Evolutionary conservation across 2,888 invertebrate species (phyloP).

Genomic region (Hypena proboscidalis): DNA sequence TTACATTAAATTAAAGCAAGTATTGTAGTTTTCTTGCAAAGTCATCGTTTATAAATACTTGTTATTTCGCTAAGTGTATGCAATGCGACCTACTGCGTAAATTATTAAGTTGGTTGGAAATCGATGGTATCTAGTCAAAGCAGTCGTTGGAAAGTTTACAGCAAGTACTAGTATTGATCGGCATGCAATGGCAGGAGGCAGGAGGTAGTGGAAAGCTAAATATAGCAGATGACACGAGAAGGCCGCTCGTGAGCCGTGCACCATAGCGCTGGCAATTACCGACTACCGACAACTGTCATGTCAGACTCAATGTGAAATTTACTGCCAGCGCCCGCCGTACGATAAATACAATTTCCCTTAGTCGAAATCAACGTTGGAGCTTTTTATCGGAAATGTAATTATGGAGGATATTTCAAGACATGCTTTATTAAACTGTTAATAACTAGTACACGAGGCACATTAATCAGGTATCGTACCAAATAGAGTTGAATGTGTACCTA

Average conservation of each 20-base stretch:
- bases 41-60: too few species aligned
- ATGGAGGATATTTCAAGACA: too few species aligned
- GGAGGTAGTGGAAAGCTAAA: too few species aligned
- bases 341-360: neutral
- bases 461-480: too few species aligned
- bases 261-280: constrained; percentile 11
- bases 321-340: neutral
- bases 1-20: too few species aligned
- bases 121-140: neutral
- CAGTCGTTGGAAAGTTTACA: constrained; percentile 21
- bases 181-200: constrained; percentile 40
- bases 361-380: too few species aligned
- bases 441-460: too few species aligned
- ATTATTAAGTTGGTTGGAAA: neutral
- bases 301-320: neutral
- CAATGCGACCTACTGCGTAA: neutral
- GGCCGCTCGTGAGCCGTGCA: constrained; percentile 17
- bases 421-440: too few species aligned
- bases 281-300: constrained; percentile 26
- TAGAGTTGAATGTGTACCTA: too few species aligned
- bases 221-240: constrained; percentile 49
- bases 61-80: too few species aligned
- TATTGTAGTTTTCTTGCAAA: too few species aligned
- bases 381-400: too few species aligned
- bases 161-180: constrained; percentile 50